phyloP scores from a whole-genome alignment of 23 tunicate genomes.

The Aplidium turbinatum region DNA sequence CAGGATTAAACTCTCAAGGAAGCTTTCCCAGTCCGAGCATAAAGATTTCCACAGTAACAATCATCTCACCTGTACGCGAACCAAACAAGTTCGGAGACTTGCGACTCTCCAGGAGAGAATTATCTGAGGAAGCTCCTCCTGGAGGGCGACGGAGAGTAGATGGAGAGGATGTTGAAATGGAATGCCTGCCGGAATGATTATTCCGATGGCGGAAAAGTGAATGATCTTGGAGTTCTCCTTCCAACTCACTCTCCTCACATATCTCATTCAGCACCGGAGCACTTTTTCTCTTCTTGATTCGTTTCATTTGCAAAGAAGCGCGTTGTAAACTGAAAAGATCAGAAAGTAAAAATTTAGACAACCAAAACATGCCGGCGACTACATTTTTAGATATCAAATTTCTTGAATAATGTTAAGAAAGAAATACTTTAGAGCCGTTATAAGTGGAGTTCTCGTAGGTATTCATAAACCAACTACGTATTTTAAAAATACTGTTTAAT shows the following conservation, averaged over 20 bases:
- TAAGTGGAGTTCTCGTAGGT: too few relatives aligned
- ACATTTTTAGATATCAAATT: too few relatives aligned
- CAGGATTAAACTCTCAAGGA: too few relatives aligned
- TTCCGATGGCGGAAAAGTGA: slow-evolving; percentile 10
- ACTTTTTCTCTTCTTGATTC: slow-evolving; percentile 66
- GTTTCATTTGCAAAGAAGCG: slow-evolving; percentile 64
- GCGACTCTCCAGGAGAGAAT: neutral
- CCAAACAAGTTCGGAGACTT: neutral
- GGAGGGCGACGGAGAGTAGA: slow-evolving; percentile 6
- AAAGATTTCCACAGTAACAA: too few relatives aligned
- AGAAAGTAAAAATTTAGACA: too few relatives aligned
- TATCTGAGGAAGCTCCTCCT: neutral
- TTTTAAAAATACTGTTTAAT: too few relatives aligned
- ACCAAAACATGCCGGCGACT: too few relatives aligned
- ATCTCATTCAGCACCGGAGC: slow-evolving; percentile 90
- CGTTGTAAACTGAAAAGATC: slow-evolving; percentile 71
- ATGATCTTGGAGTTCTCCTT: slow-evolving; percentile 20
- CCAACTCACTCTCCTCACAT: slow-evolving; percentile 78
- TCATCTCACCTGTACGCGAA: slow-evolving; percentile 8
- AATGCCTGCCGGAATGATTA: slow-evolving; percentile 35
- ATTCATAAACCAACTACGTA: too few relatives aligned
- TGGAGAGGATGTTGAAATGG: slow-evolving; percentile 52
- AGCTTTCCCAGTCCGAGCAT: too few relatives aligned
- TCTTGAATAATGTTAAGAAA: too few relatives aligned
- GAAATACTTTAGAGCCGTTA: too few relatives aligned